Evolutionary conservation across 2,113 vertebrate species (phyloP).

Genomic region (Alosa alosa): DNA sequence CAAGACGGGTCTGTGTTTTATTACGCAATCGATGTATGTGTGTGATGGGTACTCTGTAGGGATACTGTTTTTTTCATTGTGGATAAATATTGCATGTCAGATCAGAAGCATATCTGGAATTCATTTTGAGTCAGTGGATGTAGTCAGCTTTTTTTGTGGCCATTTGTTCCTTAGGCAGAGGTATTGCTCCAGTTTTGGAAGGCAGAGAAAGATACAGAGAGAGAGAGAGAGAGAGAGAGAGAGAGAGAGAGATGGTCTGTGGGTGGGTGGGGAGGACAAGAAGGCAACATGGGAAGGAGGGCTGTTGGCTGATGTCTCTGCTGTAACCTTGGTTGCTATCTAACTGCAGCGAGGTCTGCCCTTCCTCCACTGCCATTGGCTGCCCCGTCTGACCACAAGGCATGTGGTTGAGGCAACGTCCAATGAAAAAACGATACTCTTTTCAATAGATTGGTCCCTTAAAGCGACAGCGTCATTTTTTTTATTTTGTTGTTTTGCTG

Average conservation of each 20-base stretch:
- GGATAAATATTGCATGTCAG: too few relatives aligned
- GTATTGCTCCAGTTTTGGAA: conserved; percentile 22
- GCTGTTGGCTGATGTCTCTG: conserved; percentile 64
- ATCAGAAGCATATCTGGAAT: conserved; percentile 13
- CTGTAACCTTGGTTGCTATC: conserved; percentile 80
- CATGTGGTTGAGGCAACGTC: conserved; percentile 62
- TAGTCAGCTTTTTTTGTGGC: not conserved
- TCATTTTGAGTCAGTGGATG: not conserved
- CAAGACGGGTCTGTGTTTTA: too few relatives aligned
- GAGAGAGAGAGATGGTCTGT: conserved; percentile 34
- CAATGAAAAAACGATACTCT: conserved; percentile 65
- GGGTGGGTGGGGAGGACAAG: conserved; percentile 44
- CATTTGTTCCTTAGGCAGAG: conserved; percentile 6
- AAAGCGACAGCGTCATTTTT: conserved; percentile 61
- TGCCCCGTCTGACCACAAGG: conserved; percentile 64
- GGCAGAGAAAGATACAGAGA: conserved; percentile 31
- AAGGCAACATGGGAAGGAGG: conserved; percentile 36
- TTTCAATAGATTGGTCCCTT: conserved; percentile 59
- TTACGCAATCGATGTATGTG: too few relatives aligned
- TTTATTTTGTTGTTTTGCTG: conserved; percentile 42
- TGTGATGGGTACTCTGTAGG: too few relatives aligned
- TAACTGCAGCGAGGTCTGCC: conserved; percentile 73
- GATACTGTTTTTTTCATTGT: too few relatives aligned
- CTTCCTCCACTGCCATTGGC: conserved; percentile 69
- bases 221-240: conserved; percentile 14